Base-by-base conservation (phyloP, 2,888 invertebrate species). In the Drosophila peninsularis region DNA sequence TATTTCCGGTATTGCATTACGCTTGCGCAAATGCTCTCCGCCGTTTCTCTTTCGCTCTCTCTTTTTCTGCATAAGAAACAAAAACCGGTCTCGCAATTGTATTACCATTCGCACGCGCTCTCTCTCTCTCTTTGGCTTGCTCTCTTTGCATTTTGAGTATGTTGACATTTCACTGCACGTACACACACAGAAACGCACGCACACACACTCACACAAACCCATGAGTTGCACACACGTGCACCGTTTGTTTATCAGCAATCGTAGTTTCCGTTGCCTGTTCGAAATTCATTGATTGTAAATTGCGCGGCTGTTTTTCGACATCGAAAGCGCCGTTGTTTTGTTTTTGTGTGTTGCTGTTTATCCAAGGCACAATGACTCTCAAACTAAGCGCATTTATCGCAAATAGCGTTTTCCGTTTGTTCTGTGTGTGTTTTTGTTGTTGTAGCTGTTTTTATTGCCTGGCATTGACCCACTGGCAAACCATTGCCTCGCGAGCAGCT, bases 401-500 rank as follows among this genome's bases (percentile, higher is more conserved):
- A 24, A 54, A 44, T 30, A 52, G 37, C 50, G 49, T 44, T 44
- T 79, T 66, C 70, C 65, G 70, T 19, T 65, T 36, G n/a, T 44
- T 45, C 5, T 55, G 4, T 53, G 47, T 66, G 34, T 17, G 10
- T 17, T 0, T 37, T 13, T n/a, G 11, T 49, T 7, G 19, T 39
- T 27, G 5, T 21, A 24, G 17, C 32, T 73, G 37, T 78, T 79
- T 55, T 62, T 55, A 65, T 47, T 58, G 36, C 37, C 54, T 80
- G 86, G 55, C 82, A 88, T 72, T 86, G 88, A 83, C 88, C 88
- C 66, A 88, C 72, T 82, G 45, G 39, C 45, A 63, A 79, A 66
- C 64, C 67, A 52, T 36, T 57, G 70, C 61, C 50, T 57, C 44
- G 63, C 56, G 27, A 69, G 42, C 56, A 47, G 56, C 74, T 74